phyloP scores from a whole-genome alignment of 2,888 invertebrate species.

The Lucinisca nassula region DNA sequence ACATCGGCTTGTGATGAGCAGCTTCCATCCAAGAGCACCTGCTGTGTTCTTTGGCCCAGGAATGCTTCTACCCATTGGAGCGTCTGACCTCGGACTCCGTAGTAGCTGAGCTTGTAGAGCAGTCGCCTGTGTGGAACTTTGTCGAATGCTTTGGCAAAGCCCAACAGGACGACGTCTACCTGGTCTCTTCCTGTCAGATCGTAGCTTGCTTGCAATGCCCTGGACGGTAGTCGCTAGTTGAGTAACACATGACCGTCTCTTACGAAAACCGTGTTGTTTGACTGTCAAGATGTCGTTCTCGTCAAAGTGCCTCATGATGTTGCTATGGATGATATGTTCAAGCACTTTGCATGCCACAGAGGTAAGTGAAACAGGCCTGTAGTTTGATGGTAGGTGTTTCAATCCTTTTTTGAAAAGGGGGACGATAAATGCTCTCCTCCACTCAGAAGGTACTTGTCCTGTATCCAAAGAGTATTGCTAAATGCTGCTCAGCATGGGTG shows the following conservation, averaged over 20 bases:
- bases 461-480: background rate
- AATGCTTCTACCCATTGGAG: background rate
- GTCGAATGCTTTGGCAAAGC: background rate
- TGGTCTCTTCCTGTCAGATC: background rate
- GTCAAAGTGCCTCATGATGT: conserved; percentile 1
- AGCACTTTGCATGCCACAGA: background rate
- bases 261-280: background rate
- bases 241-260: background rate
- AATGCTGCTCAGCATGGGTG: background rate
- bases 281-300: conserved; percentile 2
- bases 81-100: background rate
- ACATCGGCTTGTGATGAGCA: background rate
- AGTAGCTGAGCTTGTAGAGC: background rate
- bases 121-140: background rate
- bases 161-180: background rate
- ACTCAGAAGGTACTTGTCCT: background rate
- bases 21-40: background rate
- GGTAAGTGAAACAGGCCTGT: background rate
- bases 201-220: background rate
- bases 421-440: background rate
- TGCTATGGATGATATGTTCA: background rate
- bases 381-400: background rate
- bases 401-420: background rate
- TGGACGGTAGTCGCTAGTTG: background rate
- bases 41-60: conserved; percentile 4